These are phyloP conservation scores for Chauna torquata DNA, from an alignment of 2,113 vertebrate species.

Conservation along the genomic window DNA sequence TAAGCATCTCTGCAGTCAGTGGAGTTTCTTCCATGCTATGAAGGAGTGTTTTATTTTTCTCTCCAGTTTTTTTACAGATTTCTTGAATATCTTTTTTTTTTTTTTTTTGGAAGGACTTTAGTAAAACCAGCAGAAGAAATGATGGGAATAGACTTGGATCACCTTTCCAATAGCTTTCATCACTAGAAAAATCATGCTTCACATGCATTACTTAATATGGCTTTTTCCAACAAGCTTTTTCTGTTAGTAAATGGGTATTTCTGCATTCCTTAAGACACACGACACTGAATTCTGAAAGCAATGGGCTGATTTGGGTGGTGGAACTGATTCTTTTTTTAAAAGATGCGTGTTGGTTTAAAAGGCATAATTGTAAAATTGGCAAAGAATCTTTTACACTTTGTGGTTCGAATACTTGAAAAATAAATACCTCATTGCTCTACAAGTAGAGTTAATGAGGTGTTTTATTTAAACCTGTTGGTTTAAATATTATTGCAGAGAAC, in stretches of 20 bases:
- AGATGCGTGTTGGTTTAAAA: conserved; percentile 73
- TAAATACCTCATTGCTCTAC: conserved; percentile 78
- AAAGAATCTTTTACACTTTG: conserved; percentile 78
- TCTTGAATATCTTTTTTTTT: conserved; percentile 66
- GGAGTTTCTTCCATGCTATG: conserved; percentile 69
- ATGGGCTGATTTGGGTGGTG: conserved; percentile 46
- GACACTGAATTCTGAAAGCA: conserved; percentile 73
- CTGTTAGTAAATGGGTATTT: conserved; percentile 72
- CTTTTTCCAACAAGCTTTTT: conserved; percentile 75
- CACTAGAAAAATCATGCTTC: conserved; percentile 75
- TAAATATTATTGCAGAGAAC: conserved; percentile 77
- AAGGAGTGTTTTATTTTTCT: conserved; percentile 71
- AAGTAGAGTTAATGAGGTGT: conserved; percentile 74
- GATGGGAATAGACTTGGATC: conserved; percentile 70
- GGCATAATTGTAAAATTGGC: conserved; percentile 77
- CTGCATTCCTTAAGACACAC: conserved; percentile 72
- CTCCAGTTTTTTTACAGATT: conserved; percentile 75
- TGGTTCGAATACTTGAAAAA: conserved; percentile 88
- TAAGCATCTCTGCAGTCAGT: conserved; percentile 66
- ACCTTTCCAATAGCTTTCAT: conserved; percentile 73
- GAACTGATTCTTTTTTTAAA: conserved; percentile 61
- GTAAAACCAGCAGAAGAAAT: conserved; percentile 77
- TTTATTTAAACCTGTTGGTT: conserved; percentile 81
- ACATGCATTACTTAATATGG: conserved; percentile 71
- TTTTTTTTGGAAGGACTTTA: conserved; percentile 75